Conservation (phyloP, 2,113 vertebrate genomes). For the Procavia capensis region DNA sequence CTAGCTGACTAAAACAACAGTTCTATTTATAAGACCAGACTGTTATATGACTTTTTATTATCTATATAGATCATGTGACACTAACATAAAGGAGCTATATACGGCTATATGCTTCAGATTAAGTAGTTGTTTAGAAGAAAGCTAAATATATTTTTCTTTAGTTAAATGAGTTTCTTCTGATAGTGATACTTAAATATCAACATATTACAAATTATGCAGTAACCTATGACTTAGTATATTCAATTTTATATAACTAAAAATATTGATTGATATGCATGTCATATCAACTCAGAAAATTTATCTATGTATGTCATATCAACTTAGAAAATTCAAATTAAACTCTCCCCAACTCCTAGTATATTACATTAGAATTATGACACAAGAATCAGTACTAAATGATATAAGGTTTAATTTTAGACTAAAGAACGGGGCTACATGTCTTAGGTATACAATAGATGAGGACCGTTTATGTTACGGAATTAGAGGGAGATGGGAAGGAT, state of each 20-base stretch:
- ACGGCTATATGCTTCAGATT: constrained; percentile 35
- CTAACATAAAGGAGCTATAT: constrained; percentile 47
- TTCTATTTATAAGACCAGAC: constrained; percentile 47
- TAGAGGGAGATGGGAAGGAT: neutral
- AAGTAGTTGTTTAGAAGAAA: constrained; percentile 55
- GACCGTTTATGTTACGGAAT: neutral
- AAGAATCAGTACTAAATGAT: constrained; percentile 24
- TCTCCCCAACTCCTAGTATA: neutral
- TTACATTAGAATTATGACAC: constrained; percentile 58
- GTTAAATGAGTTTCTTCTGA: constrained; percentile 20
- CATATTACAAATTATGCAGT: constrained; percentile 52
- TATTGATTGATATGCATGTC: constrained; percentile 25
- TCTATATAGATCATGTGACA: constrained; percentile 17
- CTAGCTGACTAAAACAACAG: too few species aligned
- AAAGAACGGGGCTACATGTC: constrained; percentile 6
- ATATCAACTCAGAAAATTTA: constrained; percentile 52
- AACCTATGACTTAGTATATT: constrained; percentile 7
- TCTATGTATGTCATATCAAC: neutral
- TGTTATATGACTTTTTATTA: constrained; percentile 57
- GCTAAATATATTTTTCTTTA: constrained; percentile 59
- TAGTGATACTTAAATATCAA: constrained; percentile 52
- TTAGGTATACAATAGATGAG: constrained; percentile 13
- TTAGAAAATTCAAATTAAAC: constrained; percentile 58
- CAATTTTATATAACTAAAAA: constrained; percentile 56
- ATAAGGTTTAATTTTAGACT: constrained; percentile 55